These are phyloP conservation scores for Zenarchopterus dispar DNA, from an alignment of 2,797 vertebrate species.

Conservation along the genomic window DNA sequence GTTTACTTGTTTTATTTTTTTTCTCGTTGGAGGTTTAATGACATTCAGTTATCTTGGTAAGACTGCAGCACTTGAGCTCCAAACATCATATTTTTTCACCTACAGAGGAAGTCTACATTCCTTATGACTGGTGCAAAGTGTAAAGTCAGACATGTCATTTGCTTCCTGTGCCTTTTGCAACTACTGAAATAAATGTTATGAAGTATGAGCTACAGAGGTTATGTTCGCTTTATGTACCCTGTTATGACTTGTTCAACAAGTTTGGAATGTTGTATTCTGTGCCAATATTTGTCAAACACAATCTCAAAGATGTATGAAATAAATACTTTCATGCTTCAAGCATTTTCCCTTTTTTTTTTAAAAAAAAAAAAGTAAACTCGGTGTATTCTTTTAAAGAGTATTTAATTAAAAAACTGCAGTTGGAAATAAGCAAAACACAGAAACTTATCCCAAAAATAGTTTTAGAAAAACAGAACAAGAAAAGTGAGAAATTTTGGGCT, in stretches of 20 bases:
- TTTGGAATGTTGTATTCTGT: slow-evolving; percentile 48
- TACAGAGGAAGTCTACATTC: slow-evolving; percentile 12
- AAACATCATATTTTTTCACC: slow-evolving; percentile 2
- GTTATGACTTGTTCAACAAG: slow-evolving; percentile 10
- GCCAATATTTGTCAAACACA: slow-evolving; percentile 36
- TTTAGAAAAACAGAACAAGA: slow-evolving; percentile 21
- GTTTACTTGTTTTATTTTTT: slow-evolving; percentile 48
- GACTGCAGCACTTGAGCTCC: background rate
- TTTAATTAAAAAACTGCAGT: slow-evolving; percentile 69
- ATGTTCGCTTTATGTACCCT: slow-evolving; percentile 9
- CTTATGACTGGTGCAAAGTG: slow-evolving; percentile 1
- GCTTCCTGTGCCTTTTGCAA: slow-evolving; percentile 50
- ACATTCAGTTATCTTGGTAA: background rate
- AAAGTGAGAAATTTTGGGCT: slow-evolving; percentile 17
- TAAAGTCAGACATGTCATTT: slow-evolving; percentile 17
- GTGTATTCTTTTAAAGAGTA: slow-evolving; percentile 40
- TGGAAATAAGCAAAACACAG: slow-evolving; percentile 32
- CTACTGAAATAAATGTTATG: background rate
- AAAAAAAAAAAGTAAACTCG: slow-evolving; percentile 16
- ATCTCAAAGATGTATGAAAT: slow-evolving; percentile 44
- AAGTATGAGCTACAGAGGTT: slow-evolving; percentile 30
- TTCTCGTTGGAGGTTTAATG: slow-evolving; percentile 14
- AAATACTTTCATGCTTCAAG: slow-evolving; percentile 41
- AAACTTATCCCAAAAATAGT: slow-evolving; percentile 19
- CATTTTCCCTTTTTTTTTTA: slow-evolving; percentile 5